A percentile compares a stretch with the other conserved stretches of the same genome.
Conservation (phyloP, 1,140 invertebrate genomes). For the Cyrtorhinus lividipennis region DNA sequence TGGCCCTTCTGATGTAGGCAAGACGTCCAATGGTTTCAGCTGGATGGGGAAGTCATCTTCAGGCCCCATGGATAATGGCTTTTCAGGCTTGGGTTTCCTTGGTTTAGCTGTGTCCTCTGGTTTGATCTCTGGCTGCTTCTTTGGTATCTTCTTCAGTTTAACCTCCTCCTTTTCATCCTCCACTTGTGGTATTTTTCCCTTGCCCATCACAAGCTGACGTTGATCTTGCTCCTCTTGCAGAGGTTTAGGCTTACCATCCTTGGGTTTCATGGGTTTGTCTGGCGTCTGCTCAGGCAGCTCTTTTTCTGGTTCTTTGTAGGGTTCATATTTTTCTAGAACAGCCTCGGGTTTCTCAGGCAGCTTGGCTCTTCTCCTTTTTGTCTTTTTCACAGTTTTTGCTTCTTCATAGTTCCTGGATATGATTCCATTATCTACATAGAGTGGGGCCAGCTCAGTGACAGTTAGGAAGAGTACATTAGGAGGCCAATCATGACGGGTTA, state of each 20-base stretch:
- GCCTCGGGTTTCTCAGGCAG: constrained; percentile 29
- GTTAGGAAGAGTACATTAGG: constrained; percentile 29
- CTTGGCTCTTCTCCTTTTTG: constrained; percentile 35
- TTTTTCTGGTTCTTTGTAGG: constrained; percentile 15
- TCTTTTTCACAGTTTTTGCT: constrained; percentile 43
- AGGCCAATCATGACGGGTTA: constrained; percentile 34
- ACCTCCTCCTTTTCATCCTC: constrained; percentile 24
- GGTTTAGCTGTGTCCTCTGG: constrained; percentile 23
- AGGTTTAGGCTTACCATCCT: constrained; percentile 27
- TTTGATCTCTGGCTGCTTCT: constrained; percentile 21
- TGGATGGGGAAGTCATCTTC: constrained; percentile 23
- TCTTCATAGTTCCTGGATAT: constrained; percentile 53
- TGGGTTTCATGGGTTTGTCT: constrained; percentile 28
- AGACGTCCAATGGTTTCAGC: constrained; percentile 24
- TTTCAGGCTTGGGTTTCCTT: constrained; percentile 24
- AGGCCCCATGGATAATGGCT: constrained; percentile 26
- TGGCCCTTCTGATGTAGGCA: constrained; percentile 24
- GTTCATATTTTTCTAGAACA: constrained; percentile 21
- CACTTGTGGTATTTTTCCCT: constrained; percentile 29
- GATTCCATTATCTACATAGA: constrained; percentile 40
- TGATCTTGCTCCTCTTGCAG: constrained; percentile 31
- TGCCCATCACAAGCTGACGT: constrained; percentile 30
- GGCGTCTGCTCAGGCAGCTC: constrained; percentile 17
- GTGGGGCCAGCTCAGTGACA: constrained; percentile 25
- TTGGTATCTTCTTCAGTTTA: constrained; percentile 21